Percentiles rank a stretch among this genome's conserved stretches.
Conservation (phyloP, 2,797 vertebrate genomes). For the Melanotaenia maccullochi region DNA sequence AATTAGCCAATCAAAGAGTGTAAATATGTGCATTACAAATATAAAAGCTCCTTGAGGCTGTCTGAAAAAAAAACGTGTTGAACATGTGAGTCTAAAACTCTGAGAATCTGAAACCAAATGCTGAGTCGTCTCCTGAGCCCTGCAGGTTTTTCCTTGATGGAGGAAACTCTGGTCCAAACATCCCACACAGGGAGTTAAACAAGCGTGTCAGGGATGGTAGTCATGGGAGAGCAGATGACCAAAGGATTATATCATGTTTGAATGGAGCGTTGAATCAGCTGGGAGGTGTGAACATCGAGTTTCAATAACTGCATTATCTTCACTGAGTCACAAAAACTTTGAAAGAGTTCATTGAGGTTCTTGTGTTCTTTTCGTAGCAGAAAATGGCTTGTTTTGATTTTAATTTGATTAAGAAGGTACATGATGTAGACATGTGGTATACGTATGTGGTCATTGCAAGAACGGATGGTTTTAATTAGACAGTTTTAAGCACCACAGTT, state of each 20-base stretch:
- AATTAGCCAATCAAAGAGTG: background rate
- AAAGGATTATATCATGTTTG: constrained; percentile 35
- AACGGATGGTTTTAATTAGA: background rate
- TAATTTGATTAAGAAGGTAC: too few relatives aligned
- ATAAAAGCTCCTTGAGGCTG: background rate
- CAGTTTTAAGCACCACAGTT: background rate
- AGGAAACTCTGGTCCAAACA: constrained; percentile 21
- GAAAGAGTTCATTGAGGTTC: background rate
- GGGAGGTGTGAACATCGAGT: constrained; percentile 12
- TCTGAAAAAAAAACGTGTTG: constrained; percentile 1
- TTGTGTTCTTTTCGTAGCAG: background rate
- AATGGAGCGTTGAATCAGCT: constrained; percentile 42
- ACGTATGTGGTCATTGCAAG: background rate
- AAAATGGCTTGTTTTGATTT: background rate
- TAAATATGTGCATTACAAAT: background rate
- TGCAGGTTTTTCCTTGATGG: constrained; percentile 22
- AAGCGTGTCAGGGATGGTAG: constrained; percentile 13
- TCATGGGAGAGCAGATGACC: constrained; percentile 67
- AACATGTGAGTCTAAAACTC: constrained; percentile 29
- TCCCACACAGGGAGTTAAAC: constrained; percentile 27
- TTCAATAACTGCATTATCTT: constrained; percentile 30
- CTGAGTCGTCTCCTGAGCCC: constrained; percentile 4
- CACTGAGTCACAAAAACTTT: background rate
- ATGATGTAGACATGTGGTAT: too few relatives aligned
- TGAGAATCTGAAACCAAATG: constrained; percentile 13